Evolutionary conservation across 2,797 vertebrate genomes (phyloP).

Genomic region (Sebastes paucispinis): DNA sequence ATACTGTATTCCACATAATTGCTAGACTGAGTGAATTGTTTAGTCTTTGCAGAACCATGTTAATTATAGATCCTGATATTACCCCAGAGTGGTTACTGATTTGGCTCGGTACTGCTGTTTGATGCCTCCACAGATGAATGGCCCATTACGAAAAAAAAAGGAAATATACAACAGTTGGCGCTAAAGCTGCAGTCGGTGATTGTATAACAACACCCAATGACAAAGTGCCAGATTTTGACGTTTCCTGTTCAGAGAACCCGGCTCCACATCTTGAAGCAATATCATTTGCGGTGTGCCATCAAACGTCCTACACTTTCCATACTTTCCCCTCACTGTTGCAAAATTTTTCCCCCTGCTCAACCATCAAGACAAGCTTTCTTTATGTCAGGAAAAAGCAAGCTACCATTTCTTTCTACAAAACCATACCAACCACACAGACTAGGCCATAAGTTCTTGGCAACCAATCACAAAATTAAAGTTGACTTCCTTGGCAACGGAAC

Average conservation of each 20-base stretch:
- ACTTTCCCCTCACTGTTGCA: slow-evolving; percentile 71
- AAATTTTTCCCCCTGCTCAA: slow-evolving; percentile 64
- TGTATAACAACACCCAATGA: slow-evolving; percentile 67
- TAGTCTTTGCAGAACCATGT: slow-evolving; percentile 52
- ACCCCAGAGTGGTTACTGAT: slow-evolving; percentile 48
- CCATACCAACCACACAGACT: slow-evolving; percentile 74
- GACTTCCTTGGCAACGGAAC: slow-evolving; percentile 77
- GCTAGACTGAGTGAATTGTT: slow-evolving; percentile 51
- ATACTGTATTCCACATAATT: slow-evolving; percentile 39
- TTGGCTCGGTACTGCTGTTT: slow-evolving; percentile 50
- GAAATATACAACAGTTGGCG: slow-evolving; percentile 57
- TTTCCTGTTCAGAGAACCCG: slow-evolving; percentile 64
- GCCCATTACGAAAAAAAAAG: slow-evolving; percentile 25
- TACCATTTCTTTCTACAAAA: slow-evolving; percentile 71
- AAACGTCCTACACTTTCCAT: slow-evolving; percentile 77
- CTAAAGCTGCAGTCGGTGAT: slow-evolving; percentile 42
- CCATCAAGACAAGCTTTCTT: slow-evolving; percentile 71
- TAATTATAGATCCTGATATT: slow-evolving; percentile 66
- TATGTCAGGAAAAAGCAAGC: slow-evolving; percentile 68
- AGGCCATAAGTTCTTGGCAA: slow-evolving; percentile 74
- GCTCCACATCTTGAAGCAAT: slow-evolving; percentile 81
- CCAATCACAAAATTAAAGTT: slow-evolving; percentile 76
- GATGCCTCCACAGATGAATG: slow-evolving; percentile 53
- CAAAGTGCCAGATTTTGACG: slow-evolving; percentile 65
- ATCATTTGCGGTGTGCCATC: slow-evolving; percentile 78